A percentile compares a stretch with the other conserved stretches of the same genome.
Conservation (phyloP, 2,888 invertebrate species). For the Patella ulyssiponensis region DNA sequence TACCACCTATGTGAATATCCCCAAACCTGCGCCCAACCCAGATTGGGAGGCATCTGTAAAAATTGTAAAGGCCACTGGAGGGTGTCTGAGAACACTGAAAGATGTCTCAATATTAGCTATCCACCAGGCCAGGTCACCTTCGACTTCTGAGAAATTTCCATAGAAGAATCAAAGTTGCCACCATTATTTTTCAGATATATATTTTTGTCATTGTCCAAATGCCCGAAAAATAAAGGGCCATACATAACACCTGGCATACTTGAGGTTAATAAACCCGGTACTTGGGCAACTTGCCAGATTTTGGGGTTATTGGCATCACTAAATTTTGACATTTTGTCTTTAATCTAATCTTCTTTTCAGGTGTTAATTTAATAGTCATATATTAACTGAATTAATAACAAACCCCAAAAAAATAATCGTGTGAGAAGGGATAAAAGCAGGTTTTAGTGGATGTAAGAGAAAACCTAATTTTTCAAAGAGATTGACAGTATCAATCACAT, state of each 20-base stretch:
- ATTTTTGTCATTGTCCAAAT: conserved; percentile 21
- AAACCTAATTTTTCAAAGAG: not conserved
- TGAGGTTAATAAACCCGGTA: conserved; percentile 15
- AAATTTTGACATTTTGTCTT: not conserved
- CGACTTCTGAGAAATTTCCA: not conserved
- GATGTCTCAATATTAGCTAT: conserved; percentile 15
- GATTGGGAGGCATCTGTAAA: conserved; percentile 6
- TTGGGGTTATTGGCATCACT: not conserved
- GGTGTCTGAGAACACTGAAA: not conserved
- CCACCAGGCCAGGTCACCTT: conserved; percentile 26
- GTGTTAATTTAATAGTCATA: no score
- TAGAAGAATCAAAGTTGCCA: conserved; percentile 20
- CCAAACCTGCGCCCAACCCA: no score
- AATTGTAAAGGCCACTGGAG: not conserved
- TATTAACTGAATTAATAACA: not conserved
- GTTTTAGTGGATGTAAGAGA: conserved; percentile 14
- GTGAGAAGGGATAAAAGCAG: not conserved
- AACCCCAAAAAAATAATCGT: not conserved
- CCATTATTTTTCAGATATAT: conserved; percentile 18
- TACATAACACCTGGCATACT: conserved; percentile 10
- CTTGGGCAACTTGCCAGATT: conserved; percentile 9
- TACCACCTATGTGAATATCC: no score
- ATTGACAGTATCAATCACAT: conserved; percentile 17
- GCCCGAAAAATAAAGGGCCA: conserved; percentile 21
- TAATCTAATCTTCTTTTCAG: no score